These are phyloP conservation scores for Linnaemya vulpina DNA, from an alignment of 2,888 invertebrate genomes.

Conservation along the genomic window DNA sequence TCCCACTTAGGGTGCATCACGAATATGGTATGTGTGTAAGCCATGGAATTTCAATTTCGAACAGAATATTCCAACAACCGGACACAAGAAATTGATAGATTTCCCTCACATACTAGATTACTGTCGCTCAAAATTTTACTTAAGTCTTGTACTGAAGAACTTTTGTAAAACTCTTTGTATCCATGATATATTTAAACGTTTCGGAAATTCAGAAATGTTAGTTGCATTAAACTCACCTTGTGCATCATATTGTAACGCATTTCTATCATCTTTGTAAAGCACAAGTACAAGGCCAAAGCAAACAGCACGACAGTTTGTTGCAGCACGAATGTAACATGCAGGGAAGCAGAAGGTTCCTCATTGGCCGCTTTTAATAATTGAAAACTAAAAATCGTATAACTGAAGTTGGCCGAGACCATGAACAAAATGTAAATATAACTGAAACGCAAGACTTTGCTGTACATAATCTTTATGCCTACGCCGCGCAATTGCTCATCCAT, in stretches of 20 bases:
- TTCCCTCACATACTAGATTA: too few relatives aligned
- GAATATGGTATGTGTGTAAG: too few relatives aligned
- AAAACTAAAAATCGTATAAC: conserved; percentile 78
- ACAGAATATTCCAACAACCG: too few relatives aligned
- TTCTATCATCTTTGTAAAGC: conserved; percentile 78
- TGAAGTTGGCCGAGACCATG: conserved; percentile 75
- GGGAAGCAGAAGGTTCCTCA: conserved; percentile 76
- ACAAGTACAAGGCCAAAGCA: conserved; percentile 77
- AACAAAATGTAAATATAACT: conserved; percentile 77
- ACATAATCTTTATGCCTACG: conserved; percentile 80
- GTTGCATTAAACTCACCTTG: conserved; percentile 75
- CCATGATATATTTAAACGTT: too few relatives aligned
- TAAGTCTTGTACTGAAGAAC: neutral
- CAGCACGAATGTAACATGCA: conserved; percentile 80
- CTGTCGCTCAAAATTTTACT: too few relatives aligned
- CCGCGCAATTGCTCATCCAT: conserved; percentile 78
- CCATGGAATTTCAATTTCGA: too few relatives aligned
- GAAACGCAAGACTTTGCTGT: conserved; percentile 79
- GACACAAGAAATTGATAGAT: too few relatives aligned
- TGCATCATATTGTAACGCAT: conserved; percentile 80
- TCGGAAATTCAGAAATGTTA: neutral
- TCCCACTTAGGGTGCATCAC: too few relatives aligned
- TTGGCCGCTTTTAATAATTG: conserved; percentile 76
- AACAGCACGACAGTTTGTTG: conserved; percentile 80
- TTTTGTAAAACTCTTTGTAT: too few relatives aligned